phyloP scores from a whole-genome alignment of 37 sponge, comb jelly and placozoan species.

The Ephydatia muelleri region DNA sequence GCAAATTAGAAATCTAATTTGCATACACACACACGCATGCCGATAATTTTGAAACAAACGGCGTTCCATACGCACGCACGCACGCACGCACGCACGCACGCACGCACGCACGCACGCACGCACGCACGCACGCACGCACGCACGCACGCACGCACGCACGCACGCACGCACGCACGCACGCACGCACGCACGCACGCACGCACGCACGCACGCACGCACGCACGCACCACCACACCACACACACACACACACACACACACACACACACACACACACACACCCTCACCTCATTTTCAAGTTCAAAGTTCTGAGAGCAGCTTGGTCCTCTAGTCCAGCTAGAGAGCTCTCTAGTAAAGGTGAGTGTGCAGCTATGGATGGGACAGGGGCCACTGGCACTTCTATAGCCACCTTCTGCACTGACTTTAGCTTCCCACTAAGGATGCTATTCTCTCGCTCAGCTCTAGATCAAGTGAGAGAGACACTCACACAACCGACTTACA shows the following conservation, averaged over 20 bases:
- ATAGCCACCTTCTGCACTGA: slow-evolving; percentile 13
- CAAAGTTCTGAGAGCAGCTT: slow-evolving; percentile 15
- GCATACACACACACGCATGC: too few relatives aligned
- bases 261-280: slow-evolving; percentile 5
- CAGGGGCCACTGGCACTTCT: neutral
- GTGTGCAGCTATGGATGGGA: neutral
- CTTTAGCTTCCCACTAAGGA: slow-evolving; percentile 51
- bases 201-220: slow-evolving; percentile 65
- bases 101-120: too few relatives aligned
- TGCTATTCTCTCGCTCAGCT: slow-evolving; percentile 57
- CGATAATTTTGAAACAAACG: too few relatives aligned
- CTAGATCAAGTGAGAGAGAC: slow-evolving; percentile 14
- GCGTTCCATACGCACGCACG: neutral
- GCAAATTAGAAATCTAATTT: too few relatives aligned
- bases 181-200: neutral
- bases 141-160: too few relatives aligned
- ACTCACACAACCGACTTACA: neutral
- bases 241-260: slow-evolving; percentile 41
- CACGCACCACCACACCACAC: too few relatives aligned
- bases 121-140: too few relatives aligned
- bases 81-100: neutral
- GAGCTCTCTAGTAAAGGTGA: neutral
- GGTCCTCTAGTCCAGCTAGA: neutral
- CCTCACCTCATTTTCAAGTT: slow-evolving; percentile 42
- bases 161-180: too few relatives aligned